Conservation (phyloP, 1,140 invertebrate species). For the Pseudomyrmex gracilis region DNA sequence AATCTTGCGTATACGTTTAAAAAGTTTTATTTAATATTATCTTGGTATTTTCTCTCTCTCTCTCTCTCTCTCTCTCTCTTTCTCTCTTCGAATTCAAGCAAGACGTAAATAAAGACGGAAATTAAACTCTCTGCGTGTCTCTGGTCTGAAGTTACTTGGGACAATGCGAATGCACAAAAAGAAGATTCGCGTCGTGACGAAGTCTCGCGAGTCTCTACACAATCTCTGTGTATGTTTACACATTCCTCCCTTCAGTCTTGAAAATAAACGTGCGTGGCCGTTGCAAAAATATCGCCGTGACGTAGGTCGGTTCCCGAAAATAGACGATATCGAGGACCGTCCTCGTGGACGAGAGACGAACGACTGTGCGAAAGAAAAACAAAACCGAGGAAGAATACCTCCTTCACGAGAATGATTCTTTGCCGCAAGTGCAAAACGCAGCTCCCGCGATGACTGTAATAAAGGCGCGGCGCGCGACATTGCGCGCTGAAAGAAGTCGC, state of each 20-base stretch:
- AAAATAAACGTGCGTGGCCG: conserved; percentile 47
- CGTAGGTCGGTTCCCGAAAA: conserved; percentile 50
- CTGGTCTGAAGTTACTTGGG: background rate
- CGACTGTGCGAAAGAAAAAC: background rate
- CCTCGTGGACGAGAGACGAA: background rate
- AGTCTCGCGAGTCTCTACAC: background rate
- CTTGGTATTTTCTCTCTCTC: background rate
- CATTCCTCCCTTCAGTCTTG: conserved; percentile 35
- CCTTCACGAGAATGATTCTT: background rate
- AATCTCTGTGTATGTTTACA: conserved; percentile 50
- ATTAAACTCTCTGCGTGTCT: background rate
- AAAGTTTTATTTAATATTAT: background rate
- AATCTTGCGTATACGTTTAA: too few species aligned
- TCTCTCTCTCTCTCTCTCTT: too few species aligned
- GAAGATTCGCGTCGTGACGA: background rate
- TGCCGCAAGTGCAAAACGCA: background rate
- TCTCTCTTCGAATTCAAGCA: background rate
- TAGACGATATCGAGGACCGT: conserved; percentile 28
- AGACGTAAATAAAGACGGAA: background rate
- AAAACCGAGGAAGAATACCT: background rate
- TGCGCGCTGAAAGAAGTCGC: background rate
- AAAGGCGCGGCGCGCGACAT: background rate
- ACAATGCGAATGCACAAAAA: background rate
- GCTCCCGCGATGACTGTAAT: background rate
- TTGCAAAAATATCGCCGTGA: conserved; percentile 60